Evolutionary conservation across 2,888 invertebrate genomes (phyloP).

Genomic region (Philopedon plagiatum): DNA sequence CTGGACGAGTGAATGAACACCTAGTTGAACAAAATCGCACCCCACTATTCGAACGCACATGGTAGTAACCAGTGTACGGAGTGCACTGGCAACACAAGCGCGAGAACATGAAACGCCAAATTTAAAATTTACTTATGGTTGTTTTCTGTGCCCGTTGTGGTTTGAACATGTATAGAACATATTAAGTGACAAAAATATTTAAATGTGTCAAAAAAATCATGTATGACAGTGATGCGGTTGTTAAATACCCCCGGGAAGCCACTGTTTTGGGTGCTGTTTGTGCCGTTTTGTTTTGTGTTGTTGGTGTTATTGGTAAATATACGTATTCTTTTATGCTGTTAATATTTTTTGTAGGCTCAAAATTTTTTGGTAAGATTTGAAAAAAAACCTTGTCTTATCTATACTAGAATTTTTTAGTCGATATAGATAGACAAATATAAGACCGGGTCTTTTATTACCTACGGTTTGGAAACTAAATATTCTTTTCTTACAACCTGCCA

Average conservation of each 20-base stretch:
- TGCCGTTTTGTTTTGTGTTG: constrained; percentile 83
- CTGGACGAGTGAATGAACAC: not conserved
- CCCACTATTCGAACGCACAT: constrained; percentile 27
- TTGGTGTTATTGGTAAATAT: constrained; percentile 83
- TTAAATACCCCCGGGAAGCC: constrained; percentile 78
- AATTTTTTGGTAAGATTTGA: too few species aligned
- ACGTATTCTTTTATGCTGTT: not conserved
- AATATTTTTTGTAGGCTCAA: too few species aligned
- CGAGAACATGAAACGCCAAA: not conserved
- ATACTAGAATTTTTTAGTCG: too few species aligned
- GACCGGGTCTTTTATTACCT: too few species aligned
- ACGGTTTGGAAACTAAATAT: too few species aligned
- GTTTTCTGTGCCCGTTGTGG: not conserved
- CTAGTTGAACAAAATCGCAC: not conserved
- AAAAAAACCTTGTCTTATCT: too few species aligned
- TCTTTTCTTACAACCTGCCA: too few species aligned
- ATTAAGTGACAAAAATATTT: not conserved
- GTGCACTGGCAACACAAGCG: not conserved
- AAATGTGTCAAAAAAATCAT: constrained; percentile 29
- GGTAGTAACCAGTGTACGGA: not conserved
- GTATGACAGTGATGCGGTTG: constrained; percentile 51
- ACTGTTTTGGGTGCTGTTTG: constrained; percentile 85
- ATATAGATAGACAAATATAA: too few species aligned
- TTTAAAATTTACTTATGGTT: not conserved
- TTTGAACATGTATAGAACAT: constrained; percentile 8